Base-by-base conservation (phyloP, 2,797 vertebrate species). In the Arrhamphus sclerolepis region DNA sequence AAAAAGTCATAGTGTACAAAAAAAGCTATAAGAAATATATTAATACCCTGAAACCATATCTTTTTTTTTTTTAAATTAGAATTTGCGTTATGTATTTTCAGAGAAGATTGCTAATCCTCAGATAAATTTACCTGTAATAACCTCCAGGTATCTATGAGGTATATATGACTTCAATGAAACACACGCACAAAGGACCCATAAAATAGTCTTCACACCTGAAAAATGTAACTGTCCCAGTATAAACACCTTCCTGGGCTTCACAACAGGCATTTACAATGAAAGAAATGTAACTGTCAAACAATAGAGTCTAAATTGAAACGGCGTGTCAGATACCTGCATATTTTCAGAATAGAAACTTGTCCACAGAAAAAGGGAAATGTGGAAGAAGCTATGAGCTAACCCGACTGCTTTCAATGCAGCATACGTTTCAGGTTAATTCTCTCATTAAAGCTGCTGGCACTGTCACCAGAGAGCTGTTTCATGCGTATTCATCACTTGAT, bases 401-500 rank as follows among this genome's bases (percentile, higher is more conserved):
- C 40, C 39, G 6, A 8, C 53, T 34, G n/a, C 9, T 60, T 59
- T 51, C 29, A 44, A 6, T 43, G 18, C 21, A 56, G 1, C 41
- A 62, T 19, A 22, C 20, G 58, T 54, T 52, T 56, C 56, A 67
- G 10, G n/a, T 66, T 28, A 28, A 22, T 38, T 51, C 40, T 49
- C 24, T 38, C 13, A 69, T 61, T 69, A 73, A 64, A 66, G 56
- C 71, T 62, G 39, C 29, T 46, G 60, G 67, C 51, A 56, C 63
- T 31, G 39, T 24, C 62, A 81, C 21, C 19, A 73, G 62, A 66
- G 50, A 50, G 34, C 41, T 40, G 3, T 66, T 72, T 46, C 51
- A 60, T n/a, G 54, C 29, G 44, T 72, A 61, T 67, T 75, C 75
- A 82, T 79, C 69, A 79, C 62, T 62, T 59, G 14, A 75, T 62